These are phyloP conservation scores for Chromis chromis DNA, from an alignment of 2,797 vertebrate genomes.

Conservation along the genomic window DNA sequence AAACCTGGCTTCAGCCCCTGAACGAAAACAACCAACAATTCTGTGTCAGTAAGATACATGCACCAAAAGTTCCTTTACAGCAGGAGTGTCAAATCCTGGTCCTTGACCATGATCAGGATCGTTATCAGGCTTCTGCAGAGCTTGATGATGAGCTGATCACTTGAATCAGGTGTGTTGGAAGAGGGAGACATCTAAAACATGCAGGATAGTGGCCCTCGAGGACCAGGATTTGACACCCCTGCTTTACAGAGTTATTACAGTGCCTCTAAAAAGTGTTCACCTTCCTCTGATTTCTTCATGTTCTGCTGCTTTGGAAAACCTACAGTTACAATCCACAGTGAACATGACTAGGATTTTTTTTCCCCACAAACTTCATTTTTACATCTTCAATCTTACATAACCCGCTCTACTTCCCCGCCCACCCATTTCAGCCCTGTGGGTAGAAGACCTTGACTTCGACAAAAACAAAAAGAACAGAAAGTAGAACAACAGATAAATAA, in stretches of 20 bases:
- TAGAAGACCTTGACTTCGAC: constrained; percentile 22
- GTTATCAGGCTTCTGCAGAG: too few relatives aligned
- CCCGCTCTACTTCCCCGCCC: constrained; percentile 8
- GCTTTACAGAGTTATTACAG: background rate
- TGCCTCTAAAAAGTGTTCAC: background rate
- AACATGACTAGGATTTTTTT: background rate
- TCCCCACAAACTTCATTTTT: constrained; percentile 1
- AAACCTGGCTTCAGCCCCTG: constrained; percentile 89
- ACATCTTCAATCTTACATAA: constrained; percentile 19
- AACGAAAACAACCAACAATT: background rate
- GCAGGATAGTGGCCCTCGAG: too few relatives aligned
- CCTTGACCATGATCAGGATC: too few relatives aligned
- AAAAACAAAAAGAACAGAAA: background rate
- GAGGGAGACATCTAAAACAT: too few relatives aligned
- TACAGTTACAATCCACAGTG: background rate
- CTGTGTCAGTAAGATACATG: background rate
- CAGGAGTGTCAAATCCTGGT: too few relatives aligned
- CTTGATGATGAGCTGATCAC: too few relatives aligned
- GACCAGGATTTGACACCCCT: too few relatives aligned
- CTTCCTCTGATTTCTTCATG: too few relatives aligned
- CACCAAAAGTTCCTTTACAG: background rate
- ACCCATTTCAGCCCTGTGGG: constrained; percentile 15
- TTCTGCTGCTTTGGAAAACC: background rate
- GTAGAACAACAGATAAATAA: background rate
- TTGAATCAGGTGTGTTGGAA: too few relatives aligned